Base-by-base conservation (phyloP, 2,888 invertebrate species). In the Galerucella nymphaeae region DNA sequence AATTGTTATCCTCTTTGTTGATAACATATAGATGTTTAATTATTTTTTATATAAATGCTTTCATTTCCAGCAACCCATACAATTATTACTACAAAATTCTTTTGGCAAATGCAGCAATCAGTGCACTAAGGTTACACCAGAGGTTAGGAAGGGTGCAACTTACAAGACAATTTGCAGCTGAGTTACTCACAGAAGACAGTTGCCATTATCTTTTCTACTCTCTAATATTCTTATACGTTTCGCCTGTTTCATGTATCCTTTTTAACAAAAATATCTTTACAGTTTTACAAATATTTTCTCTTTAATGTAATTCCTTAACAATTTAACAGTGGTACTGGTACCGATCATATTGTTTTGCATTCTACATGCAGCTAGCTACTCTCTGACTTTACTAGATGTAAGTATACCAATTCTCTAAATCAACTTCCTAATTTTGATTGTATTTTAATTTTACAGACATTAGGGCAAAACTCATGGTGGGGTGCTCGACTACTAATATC, bases 201-300 rank as follows among this genome's bases (percentile, higher is more conserved):
- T 97, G 96, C 76, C 99, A 99, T 86, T 99, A 99, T 84, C 89
- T 99, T 78, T 93, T 99, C 88, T 99, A 94, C 87, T 96, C 97
- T 61, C 88, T 98, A 80, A 96, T 99, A 84, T 99, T 99, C 87
- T 90, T 98, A 83, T 96, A 95, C 86, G 94, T 94, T 48, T 89
- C 93, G 71, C 97, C 99, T 38, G 92, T 96, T 67, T 92, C 97
- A 78, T 89, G 96, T 96, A 95, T 93, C 93, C 93, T 93, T 93
- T 90, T 67, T 18, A 58, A 65, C 18, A 62, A 18, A 38, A 6
- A 30, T 16, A 53, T 10, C 16, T 13, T 8, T 8, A 58, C 16
- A 6, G 14, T 2, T n/a, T n/a, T 23, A 2, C 23, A 1, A 23
- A 23, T 3, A 23, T 23, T 23, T 23, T 30, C 5, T 30, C 5